phyloP scores from a whole-genome alignment of 37 sponge, comb jelly and placozoan genomes.

The Lycopodina hypogea region DNA sequence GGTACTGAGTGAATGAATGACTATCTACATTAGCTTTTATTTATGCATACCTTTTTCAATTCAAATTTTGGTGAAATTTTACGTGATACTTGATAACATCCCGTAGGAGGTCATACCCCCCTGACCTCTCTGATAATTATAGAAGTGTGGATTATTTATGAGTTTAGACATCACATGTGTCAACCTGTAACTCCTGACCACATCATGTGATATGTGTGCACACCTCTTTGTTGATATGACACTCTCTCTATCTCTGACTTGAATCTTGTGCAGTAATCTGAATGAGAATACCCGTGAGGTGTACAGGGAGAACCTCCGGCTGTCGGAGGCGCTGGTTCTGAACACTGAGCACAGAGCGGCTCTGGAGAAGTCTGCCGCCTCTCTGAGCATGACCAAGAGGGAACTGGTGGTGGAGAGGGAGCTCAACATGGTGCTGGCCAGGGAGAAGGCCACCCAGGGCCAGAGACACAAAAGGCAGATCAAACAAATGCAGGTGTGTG shows the following conservation, averaged over 20 bases:
- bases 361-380: conserved; percentile 52
- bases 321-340: conserved; percentile 80
- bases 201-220: too few relatives aligned
- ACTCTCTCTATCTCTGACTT: too few relatives aligned
- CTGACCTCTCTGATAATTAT: too few relatives aligned
- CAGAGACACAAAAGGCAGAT: conserved; percentile 53
- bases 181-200: too few relatives aligned
- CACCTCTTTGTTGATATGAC: too few relatives aligned
- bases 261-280: conserved; percentile 56
- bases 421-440: conserved; percentile 46
- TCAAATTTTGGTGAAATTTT: too few relatives aligned
- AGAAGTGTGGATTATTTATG: too few relatives aligned
- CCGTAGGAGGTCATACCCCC: too few relatives aligned
- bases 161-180: too few relatives aligned
- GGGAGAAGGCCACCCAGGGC: conserved; percentile 53
- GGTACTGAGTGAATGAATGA: conserved; percentile 12
- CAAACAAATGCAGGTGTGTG: conserved; percentile 30
- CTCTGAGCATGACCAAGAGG: conserved; percentile 47
- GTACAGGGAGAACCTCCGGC: conserved; percentile 81
- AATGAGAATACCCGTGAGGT: conserved; percentile 76
- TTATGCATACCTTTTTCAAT: neutral
- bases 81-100: too few relatives aligned
- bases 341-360: conserved; percentile 75
- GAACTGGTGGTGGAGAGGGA: conserved; percentile 37
- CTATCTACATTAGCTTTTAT: neutral